Evolutionary conservation across 2,113 vertebrate species (phyloP).

Genomic region (Uropsilus gracilis): DNA sequence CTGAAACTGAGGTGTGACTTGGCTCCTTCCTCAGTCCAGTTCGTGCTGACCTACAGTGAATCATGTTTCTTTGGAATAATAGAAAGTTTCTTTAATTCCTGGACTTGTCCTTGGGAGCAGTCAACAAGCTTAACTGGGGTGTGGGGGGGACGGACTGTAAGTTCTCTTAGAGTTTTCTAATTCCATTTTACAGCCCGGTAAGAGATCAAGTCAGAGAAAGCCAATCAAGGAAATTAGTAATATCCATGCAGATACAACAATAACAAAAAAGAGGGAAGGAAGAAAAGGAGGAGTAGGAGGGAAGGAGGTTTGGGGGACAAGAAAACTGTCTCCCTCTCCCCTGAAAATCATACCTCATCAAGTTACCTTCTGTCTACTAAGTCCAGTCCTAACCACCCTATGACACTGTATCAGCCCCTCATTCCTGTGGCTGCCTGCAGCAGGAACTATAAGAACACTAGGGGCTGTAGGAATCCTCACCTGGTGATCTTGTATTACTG

Average conservation of each 20-base stretch:
- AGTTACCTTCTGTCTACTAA: neutral
- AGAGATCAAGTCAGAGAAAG: neutral
- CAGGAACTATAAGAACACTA: neutral
- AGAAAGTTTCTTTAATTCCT: neutral
- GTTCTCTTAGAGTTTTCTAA: neutral
- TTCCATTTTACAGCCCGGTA: neutral
- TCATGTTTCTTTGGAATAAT: neutral
- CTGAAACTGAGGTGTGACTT: neutral
- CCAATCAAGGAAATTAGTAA: neutral
- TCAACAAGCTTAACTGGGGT: conserved; percentile 1
- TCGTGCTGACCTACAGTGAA: neutral
- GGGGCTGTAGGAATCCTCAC: neutral
- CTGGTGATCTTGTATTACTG: neutral
- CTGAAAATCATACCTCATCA: neutral
- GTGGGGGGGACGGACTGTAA: neutral
- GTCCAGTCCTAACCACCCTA: neutral
- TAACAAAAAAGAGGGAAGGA: no score
- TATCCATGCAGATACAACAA: neutral
- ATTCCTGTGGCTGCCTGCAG: neutral
- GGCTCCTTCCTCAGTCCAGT: neutral
- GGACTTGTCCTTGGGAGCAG: neutral
- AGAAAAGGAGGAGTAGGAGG: neutral
- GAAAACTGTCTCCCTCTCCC: neutral
- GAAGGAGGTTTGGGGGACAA: no score
- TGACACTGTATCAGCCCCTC: rapidly evolving